Percentiles rank a stretch among this genome's conserved stretches.
phyloP scores from a whole-genome alignment of 2,113 vertebrate species.

The Aythya baeri region DNA sequence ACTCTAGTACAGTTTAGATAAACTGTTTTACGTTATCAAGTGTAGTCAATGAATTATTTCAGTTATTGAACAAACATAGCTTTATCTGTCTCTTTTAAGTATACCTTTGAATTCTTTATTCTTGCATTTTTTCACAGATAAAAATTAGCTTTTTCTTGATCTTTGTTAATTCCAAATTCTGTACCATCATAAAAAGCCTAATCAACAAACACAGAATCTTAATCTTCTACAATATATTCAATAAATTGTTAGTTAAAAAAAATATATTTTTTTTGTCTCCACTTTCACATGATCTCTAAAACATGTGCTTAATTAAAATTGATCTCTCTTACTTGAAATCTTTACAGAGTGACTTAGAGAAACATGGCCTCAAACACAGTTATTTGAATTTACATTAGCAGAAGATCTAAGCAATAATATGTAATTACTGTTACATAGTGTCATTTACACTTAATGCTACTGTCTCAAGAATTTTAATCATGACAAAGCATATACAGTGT shows the following conservation, averaged over 20 bases:
- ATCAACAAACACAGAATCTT: slow-evolving; percentile 57
- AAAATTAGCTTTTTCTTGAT: slow-evolving; percentile 55
- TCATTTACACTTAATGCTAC: neutral
- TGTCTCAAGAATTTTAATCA: neutral
- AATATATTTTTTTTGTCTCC: slow-evolving; percentile 31
- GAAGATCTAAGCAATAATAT: slow-evolving; percentile 18
- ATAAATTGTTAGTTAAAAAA: slow-evolving; percentile 54
- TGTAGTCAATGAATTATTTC: neutral
- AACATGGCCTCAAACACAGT: slow-evolving; percentile 37
- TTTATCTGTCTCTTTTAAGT: neutral
- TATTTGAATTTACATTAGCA: slow-evolving; percentile 54
- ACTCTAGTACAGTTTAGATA: neutral
- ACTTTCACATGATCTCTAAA: slow-evolving; percentile 66
- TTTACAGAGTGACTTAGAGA: slow-evolving; percentile 62
- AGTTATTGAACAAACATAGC: neutral
- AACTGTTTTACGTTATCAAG: neutral
- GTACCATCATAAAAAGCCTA: slow-evolving; percentile 60
- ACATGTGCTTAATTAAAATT: slow-evolving; percentile 74
- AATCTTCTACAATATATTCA: slow-evolving; percentile 63
- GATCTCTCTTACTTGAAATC: slow-evolving; percentile 69
- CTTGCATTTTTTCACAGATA: slow-evolving; percentile 49
- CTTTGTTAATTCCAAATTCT: slow-evolving; percentile 63
- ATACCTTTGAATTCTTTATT: slow-evolving; percentile 10
- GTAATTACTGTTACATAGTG: slow-evolving; percentile 4
- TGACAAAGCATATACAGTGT: accelerated